Conservation (phyloP, 2,113 vertebrate genomes). For the Cyprinodon variegatus region DNA sequence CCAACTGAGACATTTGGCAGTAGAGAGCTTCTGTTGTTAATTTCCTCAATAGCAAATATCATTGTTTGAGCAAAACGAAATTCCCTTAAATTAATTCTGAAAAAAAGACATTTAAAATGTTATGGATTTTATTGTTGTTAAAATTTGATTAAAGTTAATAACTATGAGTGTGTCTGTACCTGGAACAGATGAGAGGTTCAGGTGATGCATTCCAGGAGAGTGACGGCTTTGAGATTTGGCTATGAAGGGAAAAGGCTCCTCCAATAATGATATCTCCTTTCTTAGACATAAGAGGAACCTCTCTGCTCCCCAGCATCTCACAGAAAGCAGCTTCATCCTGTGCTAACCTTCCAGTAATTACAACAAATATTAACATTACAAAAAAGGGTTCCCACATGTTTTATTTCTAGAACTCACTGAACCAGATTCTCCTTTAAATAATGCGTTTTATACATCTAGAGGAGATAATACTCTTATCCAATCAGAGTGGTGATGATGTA, state of each 20-base stretch:
- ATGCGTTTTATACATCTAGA: constrained; percentile 26
- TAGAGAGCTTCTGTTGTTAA: constrained; percentile 75
- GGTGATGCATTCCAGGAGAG: constrained; percentile 60
- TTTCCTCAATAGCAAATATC: constrained; percentile 82
- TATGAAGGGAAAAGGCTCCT: constrained; percentile 76
- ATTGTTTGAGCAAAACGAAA: constrained; percentile 80
- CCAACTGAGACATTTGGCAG: constrained; percentile 78
- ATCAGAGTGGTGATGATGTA: constrained; percentile 24
- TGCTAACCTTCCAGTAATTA: constrained; percentile 33
- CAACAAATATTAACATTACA: constrained; percentile 41
- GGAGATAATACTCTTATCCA: constrained; percentile 28
- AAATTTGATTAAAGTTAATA: constrained; percentile 1
- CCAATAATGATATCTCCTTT: constrained; percentile 76
- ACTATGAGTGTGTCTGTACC: constrained; percentile 47
- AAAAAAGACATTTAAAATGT: not conserved
- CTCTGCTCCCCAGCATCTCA: constrained; percentile 65
- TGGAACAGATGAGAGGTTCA: constrained; percentile 65
- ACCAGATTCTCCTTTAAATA: not conserved
- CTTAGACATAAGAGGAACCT: constrained; percentile 69
- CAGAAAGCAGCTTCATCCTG: constrained; percentile 52
- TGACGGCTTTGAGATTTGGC: constrained; percentile 52
- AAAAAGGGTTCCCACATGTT: constrained; percentile 31
- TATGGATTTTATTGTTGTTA: not conserved
- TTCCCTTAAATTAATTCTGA: constrained; percentile 78
- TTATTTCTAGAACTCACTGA: not conserved